These are phyloP conservation scores for Linnaemya tessellans DNA, from an alignment of 2,888 invertebrate genomes.

Conservation along the genomic window DNA sequence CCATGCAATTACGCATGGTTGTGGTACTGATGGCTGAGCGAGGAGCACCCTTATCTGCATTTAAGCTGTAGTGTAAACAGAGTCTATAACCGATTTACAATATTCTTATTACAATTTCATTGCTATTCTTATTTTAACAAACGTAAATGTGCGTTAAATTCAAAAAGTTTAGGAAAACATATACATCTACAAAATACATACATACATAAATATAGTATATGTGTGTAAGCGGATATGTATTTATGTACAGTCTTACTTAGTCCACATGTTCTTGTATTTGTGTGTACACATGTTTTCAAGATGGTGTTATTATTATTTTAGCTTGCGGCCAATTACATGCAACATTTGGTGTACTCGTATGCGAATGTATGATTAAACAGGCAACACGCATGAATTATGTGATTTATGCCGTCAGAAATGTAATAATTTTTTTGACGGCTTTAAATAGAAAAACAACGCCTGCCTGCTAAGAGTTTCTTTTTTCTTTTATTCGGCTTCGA, in stretches of 20 bases:
- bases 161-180: conserved; percentile 46
- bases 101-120: conserved; percentile 30
- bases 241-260: not conserved
- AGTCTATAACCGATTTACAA: conserved; percentile 27
- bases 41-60: no score
- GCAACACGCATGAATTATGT: conserved; percentile 73
- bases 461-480: conserved; percentile 60
- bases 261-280: not conserved
- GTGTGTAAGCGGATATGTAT: not conserved
- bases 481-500: conserved; percentile 37
- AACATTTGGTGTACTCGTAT: not conserved
- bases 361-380: conserved; percentile 61
- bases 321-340: conserved; percentile 73
- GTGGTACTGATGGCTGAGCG: no score
- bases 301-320: conserved; percentile 71
- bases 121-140: conserved; percentile 12
- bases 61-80: conserved; percentile 30
- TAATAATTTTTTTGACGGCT: conserved; percentile 71
- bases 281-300: not conserved
- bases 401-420: conserved; percentile 74
- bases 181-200: conserved; percentile 35
- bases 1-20: no score
- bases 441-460: conserved; percentile 68
- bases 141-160: conserved; percentile 55
- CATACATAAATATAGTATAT: conserved; percentile 13